Evolutionary conservation across 2,888 invertebrate genomes (phyloP).

Genomic region (Rhingia campestris): DNA sequence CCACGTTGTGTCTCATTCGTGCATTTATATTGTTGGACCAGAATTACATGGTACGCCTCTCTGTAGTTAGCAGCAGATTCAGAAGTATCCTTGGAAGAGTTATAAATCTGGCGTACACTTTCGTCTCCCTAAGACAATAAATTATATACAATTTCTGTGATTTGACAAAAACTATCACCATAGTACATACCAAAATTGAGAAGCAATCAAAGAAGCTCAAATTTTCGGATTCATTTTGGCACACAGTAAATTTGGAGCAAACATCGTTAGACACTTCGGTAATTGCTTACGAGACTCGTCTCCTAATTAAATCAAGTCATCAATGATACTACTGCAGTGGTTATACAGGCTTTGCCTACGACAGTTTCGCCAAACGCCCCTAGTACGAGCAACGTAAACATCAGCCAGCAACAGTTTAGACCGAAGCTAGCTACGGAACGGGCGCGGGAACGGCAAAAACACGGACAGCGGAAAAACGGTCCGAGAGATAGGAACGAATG

Average conservation of each 20-base stretch:
- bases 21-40: conserved; percentile 76
- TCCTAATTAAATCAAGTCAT: conserved; percentile 75
- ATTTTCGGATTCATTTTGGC: conserved; percentile 72
- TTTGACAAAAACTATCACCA: not conserved
- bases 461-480: too few relatives aligned
- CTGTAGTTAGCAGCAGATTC: conserved; percentile 75
- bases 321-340: conserved; percentile 45
- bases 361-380: too few relatives aligned
- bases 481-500: too few relatives aligned
- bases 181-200: too few relatives aligned
- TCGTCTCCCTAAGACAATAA: conserved; percentile 71
- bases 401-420: too few relatives aligned
- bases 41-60: conserved; percentile 72
- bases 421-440: too few relatives aligned
- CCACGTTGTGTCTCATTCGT: conserved; percentile 77
- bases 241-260: conserved; percentile 75
- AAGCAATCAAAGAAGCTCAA: too few relatives aligned
- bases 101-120: conserved; percentile 76
- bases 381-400: too few relatives aligned
- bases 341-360: conserved; percentile 77
- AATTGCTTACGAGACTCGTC: conserved; percentile 68
- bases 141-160: not conserved
- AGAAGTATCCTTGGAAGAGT: conserved; percentile 76
- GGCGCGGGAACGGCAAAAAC: too few relatives aligned
- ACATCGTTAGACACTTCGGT: conserved; percentile 74